phyloP scores from a whole-genome alignment of 23 tunicate species.

The Botrylloides violaceus region DNA sequence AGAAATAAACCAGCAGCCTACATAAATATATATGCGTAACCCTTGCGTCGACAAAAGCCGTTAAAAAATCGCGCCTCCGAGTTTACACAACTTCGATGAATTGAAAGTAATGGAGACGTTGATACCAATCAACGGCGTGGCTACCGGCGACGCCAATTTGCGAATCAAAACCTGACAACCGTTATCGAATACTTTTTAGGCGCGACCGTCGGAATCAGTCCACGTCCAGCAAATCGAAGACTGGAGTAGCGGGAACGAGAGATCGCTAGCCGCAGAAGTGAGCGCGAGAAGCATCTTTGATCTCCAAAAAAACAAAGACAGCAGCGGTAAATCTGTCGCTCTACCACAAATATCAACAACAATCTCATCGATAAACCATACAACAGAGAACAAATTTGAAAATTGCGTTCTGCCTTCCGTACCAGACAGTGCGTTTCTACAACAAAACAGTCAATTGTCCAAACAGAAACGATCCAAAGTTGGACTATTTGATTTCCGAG shows the following conservation, averaged over 20 bases:
- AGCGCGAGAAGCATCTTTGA: background rate
- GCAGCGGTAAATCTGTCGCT: background rate
- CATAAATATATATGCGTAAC: background rate
- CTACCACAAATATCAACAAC: background rate
- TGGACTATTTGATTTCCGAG: constrained; percentile 14
- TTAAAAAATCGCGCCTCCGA: background rate
- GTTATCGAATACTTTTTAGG: background rate
- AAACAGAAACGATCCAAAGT: background rate
- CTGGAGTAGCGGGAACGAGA: background rate
- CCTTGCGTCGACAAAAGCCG: background rate
- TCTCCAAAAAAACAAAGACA: background rate
- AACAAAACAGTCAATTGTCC: background rate
- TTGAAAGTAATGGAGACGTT: background rate
- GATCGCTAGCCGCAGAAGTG: background rate
- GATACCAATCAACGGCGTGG: background rate
- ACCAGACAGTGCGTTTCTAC: background rate
- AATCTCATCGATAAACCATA: background rate
- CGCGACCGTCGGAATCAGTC: too few species aligned
- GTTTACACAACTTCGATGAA: background rate
- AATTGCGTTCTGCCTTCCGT: constrained; percentile 4
- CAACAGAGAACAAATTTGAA: background rate
- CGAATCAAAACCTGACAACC: background rate
- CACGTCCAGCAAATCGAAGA: too few species aligned
- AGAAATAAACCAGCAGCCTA: too few species aligned
- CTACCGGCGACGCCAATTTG: background rate